Percentiles rank a stretch among this genome's conserved stretches.
Evolutionary conservation across 2,113 vertebrate species (phyloP).

Genomic region (Cinclus cinclus): DNA sequence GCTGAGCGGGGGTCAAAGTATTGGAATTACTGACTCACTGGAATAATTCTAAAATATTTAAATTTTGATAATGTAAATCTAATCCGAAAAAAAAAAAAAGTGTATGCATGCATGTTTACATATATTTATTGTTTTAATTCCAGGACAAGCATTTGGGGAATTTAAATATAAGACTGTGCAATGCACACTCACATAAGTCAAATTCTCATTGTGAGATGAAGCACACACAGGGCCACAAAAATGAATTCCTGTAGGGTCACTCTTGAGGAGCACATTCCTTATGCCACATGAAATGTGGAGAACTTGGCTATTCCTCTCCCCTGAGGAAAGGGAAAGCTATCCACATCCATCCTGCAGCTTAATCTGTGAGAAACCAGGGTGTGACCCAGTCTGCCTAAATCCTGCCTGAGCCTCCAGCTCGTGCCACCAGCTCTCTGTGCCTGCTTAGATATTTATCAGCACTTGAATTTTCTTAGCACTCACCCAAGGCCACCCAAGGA

Average conservation of each 20-base stretch:
- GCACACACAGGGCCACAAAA: background rate
- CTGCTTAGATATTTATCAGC: background rate
- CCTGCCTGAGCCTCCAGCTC: background rate
- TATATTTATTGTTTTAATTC: background rate
- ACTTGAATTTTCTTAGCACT: background rate
- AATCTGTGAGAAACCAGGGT: background rate
- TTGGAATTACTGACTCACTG: background rate
- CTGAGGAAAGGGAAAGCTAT: background rate
- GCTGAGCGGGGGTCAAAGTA: background rate
- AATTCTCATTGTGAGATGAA: background rate
- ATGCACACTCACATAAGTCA: background rate
- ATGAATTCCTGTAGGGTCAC: background rate
- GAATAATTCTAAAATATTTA: background rate
- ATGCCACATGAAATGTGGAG: rapidly evolving
- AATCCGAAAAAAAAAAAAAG: background rate
- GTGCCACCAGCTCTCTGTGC: background rate
- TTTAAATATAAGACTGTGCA: background rate
- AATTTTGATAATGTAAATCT: background rate
- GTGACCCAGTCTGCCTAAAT: background rate
- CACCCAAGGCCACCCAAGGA: background rate
- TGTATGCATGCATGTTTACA: background rate
- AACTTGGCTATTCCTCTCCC: background rate
- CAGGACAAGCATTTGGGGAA: background rate
- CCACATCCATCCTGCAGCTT: background rate
- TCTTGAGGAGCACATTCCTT: background rate